Base-by-base conservation (phyloP, 2,113 vertebrate genomes). In the Psittacara wagleri region DNA sequence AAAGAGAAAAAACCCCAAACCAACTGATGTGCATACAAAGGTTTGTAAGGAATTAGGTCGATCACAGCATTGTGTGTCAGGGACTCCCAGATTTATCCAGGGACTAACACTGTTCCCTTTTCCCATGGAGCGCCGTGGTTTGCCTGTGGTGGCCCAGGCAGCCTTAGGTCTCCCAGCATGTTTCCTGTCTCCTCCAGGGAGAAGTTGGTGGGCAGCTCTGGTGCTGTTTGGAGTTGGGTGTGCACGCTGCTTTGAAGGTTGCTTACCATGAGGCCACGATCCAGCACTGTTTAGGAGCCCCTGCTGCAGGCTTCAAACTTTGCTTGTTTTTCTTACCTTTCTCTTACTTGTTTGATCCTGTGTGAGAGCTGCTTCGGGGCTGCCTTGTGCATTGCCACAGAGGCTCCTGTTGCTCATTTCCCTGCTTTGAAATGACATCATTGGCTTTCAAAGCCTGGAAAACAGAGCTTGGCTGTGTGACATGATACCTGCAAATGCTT, bases 251-350 rank as follows among this genome's bases (percentile, higher is more conserved):
- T 97, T 97, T 96, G 94, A 95, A 96, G 68, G 64, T 59, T 75
- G 72, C 64, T 83, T 68, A 46, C 86, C 55, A 35, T 2, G 19
- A 76, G 83, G 72, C 48, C 57, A 11, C n/a, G 48, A 14, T 16
- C 62, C 46, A 44, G 52, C 17, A 5, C 54, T 90, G 68, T 29
- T 63, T 17, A 10, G 10, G 73, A 95, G 55, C 91, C 91, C 86
- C 81, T 87, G 88, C 90, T 94, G 88, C 52, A 64, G 31, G 43
- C 92, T 96, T 94, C 73, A 79, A 73, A 78, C 94, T 82, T 61
- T 66, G 96, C 63, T 96, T 96, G 62, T 96, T 96, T 95, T 95
- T 70, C 67, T 94, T 68, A 94, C 84, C 77, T 90, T 94, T 86
- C 88, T 76, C 79, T 83, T 77, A 19, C 66, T 86, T 90, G 82